Evolutionary conservation across 2,797 vertebrate genomes (phyloP).

Genomic region (Bovichtus variegatus): DNA sequence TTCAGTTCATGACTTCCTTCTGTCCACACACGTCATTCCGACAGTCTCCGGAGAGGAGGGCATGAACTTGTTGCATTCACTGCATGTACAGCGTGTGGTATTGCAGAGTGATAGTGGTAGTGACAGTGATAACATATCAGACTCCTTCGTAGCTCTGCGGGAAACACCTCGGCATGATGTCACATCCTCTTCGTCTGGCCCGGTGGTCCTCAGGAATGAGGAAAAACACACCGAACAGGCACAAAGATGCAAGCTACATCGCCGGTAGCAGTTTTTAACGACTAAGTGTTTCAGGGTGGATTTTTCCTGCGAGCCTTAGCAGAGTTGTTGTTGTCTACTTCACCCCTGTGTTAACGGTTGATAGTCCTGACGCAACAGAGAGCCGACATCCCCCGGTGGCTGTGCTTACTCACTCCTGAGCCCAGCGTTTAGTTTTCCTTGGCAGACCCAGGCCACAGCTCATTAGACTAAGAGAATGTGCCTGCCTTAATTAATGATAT

Average conservation of each 20-base stretch:
- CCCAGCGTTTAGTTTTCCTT: slow-evolving; percentile 85
- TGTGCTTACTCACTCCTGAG: slow-evolving; percentile 81
- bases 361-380: slow-evolving; percentile 82
- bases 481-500: slow-evolving; percentile 99
- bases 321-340: slow-evolving; percentile 69
- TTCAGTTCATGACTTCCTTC: slow-evolving; percentile 5
- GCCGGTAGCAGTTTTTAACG: slow-evolving; percentile 46
- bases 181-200: slow-evolving; percentile 42
- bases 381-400: slow-evolving; percentile 66
- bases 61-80: slow-evolving; percentile 47
- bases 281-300: slow-evolving; percentile 66
- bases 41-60: slow-evolving; percentile 24
- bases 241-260: slow-evolving; percentile 12
- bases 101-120: slow-evolving; percentile 28
- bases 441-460: slow-evolving; percentile 94
- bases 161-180: slow-evolving; percentile 51
- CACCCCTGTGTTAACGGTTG: slow-evolving; percentile 62
- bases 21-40: slow-evolving; percentile 3
- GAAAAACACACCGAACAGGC: slow-evolving; percentile 25
- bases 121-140: slow-evolving; percentile 38
- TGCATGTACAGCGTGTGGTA: slow-evolving; percentile 7
- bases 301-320: slow-evolving; percentile 55
- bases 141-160: slow-evolving; percentile 16
- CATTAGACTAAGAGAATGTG: slow-evolving; percentile 99
- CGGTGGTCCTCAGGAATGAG: slow-evolving; percentile 25